Evolutionary conservation across 2,797 vertebrate species (phyloP), one percentile per base, ranked within the genome.

Genomic region (Sphenodon punctatus): DNA sequence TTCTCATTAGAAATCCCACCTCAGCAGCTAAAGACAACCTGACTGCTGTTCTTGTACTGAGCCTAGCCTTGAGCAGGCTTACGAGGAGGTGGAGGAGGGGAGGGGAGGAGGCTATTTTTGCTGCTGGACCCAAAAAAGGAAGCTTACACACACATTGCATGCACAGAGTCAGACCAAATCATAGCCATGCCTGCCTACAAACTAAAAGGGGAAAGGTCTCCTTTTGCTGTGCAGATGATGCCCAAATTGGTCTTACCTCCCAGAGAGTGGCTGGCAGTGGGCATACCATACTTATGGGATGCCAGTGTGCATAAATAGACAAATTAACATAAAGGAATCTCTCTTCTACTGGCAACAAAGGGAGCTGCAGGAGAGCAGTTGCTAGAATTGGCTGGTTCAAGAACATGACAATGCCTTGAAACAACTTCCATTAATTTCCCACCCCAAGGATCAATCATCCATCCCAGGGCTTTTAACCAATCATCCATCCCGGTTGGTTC

Each of bases 401-500:
- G n/a, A 48, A 43, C 53, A 59, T 30, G 34, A 56, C 49, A 72
- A 23, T 2, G n/a, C 65, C 75, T 48, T 61, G 68, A 61, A 77
- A 73, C 56, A 49, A 75, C 46, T 73, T 63, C 38, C 80, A 6
- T 51, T 43, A 68, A 14, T 59, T n/a, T 56, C 23, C 4, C 2
- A 9, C 20, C 17, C 9, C 27, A 70, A 38, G 25, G 63, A 25
- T 6, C 66, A 39, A 34, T 10, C 61, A 16, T n/a, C 38, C 15
- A 38, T 53, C 87, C 41, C 58, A 79, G 72, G 56, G 34, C n/a
- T 55, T 70, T 58, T 66, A 71, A 13, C 67, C n/a, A n/a, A n/a
- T n/a, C n/a, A n/a, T n/a, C n/a, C n/a, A n/a, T n/a, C n/a, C n/a
- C n/a, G n/a, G n/a, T n/a, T n/a, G n/a, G n/a, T 2, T 58, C 49